Evolutionary conservation across 2,797 vertebrate species (phyloP).

Genomic region (Serranus cabrilla): DNA sequence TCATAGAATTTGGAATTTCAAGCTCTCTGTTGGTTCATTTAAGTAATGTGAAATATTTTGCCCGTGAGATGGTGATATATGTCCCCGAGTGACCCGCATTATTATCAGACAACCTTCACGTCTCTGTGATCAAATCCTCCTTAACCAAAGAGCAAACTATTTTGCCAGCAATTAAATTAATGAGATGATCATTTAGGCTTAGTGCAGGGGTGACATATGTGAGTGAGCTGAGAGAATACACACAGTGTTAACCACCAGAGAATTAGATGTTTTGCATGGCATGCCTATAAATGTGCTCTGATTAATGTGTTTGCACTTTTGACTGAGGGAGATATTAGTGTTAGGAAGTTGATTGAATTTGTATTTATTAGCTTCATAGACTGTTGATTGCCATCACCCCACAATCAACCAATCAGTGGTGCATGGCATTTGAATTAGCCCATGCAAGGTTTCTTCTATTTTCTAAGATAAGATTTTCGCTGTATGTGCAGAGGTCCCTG

Average conservation of each 20-base stretch:
- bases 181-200: constrained; percentile 11
- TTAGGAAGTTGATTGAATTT: constrained; percentile 9
- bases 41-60: neutral
- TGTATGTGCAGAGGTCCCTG: neutral
- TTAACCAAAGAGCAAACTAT: constrained; percentile 14
- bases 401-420: neutral
- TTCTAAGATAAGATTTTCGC: neutral
- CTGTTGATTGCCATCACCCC: neutral
- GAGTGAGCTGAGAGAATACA: constrained; percentile 1
- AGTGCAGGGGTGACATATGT: neutral
- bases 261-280: neutral
- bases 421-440: neutral
- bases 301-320: constrained; percentile 26
- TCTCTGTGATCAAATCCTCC: constrained; percentile 14
- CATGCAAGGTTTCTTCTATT: neutral
- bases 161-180: constrained; percentile 17
- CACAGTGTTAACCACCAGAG: neutral
- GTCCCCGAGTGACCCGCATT: neutral
- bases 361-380: constrained; percentile 3
- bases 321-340: neutral
- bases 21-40: neutral
- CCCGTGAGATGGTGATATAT: neutral
- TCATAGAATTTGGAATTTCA: neutral
- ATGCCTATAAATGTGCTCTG: neutral
- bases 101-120: constrained; percentile 13